These are phyloP conservation scores for Machaerirhynchus nigripectus DNA, from an alignment of 2,113 vertebrate species.

Conservation along the genomic window DNA sequence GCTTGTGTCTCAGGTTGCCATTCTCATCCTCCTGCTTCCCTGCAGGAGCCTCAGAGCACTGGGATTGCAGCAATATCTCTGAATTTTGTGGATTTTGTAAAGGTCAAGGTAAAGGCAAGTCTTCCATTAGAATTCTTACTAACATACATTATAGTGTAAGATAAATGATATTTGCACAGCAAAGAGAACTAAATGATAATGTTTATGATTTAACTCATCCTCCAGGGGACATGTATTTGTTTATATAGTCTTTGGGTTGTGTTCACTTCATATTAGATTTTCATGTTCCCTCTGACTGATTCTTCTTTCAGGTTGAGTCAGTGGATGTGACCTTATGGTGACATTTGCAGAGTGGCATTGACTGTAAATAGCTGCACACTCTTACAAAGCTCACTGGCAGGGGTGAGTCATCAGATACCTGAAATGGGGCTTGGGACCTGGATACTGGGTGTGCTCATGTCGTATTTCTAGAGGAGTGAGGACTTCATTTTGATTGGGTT, in stretches of 20 bases:
- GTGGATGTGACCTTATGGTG: slow-evolving; percentile 58
- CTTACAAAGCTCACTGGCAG: not conserved
- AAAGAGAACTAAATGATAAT: slow-evolving; percentile 10
- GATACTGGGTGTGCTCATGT: not conserved
- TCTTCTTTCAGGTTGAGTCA: slow-evolving; percentile 32
- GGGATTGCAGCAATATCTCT: not conserved
- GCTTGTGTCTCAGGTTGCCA: not conserved
- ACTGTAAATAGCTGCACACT: not conserved
- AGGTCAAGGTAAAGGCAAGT: slow-evolving; percentile 36
- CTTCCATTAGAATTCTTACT: slow-evolving; percentile 35
- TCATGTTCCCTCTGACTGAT: slow-evolving; percentile 1
- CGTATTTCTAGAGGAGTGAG: not conserved
- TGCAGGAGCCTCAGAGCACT: not conserved
- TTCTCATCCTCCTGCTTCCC: not conserved
- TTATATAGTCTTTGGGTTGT: not conserved
- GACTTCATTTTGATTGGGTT: not conserved
- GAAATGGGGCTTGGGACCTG: not conserved
- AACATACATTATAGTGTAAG: not conserved
- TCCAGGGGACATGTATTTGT: not conserved
- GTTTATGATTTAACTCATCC: slow-evolving; percentile 16
- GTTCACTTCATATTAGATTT: slow-evolving; percentile 24
- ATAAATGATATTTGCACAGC: slow-evolving; percentile 54
- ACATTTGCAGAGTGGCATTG: slow-evolving; percentile 55
- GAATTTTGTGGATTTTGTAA: slow-evolving; percentile 40
- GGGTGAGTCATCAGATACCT: not conserved